A percentile compares a stretch with the other conserved stretches of the same genome.
These are phyloP conservation scores for Drosophila mojavensis DNA, from an alignment of 1,140 invertebrate species.

Conservation along the genomic window DNA sequence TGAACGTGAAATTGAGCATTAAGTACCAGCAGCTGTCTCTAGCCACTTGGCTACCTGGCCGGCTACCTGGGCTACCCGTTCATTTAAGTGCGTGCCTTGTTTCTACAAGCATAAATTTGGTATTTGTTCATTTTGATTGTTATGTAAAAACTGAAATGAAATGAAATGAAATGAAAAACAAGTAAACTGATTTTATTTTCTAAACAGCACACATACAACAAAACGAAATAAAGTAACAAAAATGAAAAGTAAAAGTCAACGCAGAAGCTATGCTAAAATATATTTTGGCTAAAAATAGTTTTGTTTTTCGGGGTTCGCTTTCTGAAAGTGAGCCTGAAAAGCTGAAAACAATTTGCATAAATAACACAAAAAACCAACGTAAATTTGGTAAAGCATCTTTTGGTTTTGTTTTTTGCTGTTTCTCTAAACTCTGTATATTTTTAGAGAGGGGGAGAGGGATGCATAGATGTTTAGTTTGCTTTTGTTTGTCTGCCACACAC, in stretches of 20 bases:
- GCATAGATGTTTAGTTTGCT: not conserved
- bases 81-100: slow-evolving; percentile 60
- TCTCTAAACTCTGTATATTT: not conserved
- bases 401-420: slow-evolving; percentile 17
- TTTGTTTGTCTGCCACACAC: slow-evolving; percentile 44
- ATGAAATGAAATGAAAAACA: slow-evolving; percentile 43
- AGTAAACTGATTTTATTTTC: slow-evolving; percentile 75
- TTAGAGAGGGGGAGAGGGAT: too few species aligned
- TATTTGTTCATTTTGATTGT: slow-evolving; percentile 58
- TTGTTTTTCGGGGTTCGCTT: slow-evolving; percentile 13
- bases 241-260: slow-evolving; percentile 71
- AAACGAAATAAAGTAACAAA: slow-evolving; percentile 1
- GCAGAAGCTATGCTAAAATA: slow-evolving; percentile 58
- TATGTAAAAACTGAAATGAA: slow-evolving; percentile 63
- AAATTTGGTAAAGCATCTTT: not conserved
- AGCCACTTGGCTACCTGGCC: not conserved
- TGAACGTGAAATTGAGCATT: slow-evolving; percentile 69
- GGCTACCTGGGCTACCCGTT: not conserved
- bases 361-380: slow-evolving; percentile 29
- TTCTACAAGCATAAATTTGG: slow-evolving; percentile 48
- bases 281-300: slow-evolving; percentile 72
- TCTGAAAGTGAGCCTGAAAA: slow-evolving; percentile 54
- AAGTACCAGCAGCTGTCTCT: slow-evolving; percentile 23
- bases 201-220: not conserved
- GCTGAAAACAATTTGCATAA: slow-evolving; percentile 72